Evolutionary conservation across 2,797 vertebrate species (phyloP).

Genomic region (Notoglanidium macrostoma): DNA sequence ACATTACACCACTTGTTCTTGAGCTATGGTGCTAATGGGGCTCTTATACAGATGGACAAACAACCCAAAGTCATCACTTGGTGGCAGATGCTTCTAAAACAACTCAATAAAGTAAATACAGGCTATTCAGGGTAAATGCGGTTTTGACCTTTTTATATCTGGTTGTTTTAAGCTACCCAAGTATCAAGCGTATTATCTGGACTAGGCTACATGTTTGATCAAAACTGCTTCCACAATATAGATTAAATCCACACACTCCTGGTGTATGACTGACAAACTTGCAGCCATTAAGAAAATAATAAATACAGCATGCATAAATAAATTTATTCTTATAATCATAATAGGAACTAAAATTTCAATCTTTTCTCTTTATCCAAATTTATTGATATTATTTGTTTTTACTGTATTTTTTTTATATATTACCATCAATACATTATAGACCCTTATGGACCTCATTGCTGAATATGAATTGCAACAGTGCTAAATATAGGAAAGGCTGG

Average conservation of each 20-base stretch:
- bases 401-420: background rate
- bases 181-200: background rate
- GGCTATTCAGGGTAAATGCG: background rate
- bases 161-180: background rate
- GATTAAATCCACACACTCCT: background rate
- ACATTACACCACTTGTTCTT: background rate
- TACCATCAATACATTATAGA: background rate
- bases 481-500: background rate
- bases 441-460: background rate
- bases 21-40: no score
- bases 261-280: background rate
- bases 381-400: background rate
- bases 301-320: background rate
- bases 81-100: background rate
- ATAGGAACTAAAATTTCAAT: background rate
- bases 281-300: background rate
- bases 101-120: background rate
- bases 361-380: background rate
- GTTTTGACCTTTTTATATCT: background rate
- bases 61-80: background rate
- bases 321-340: background rate
- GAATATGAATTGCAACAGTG: background rate
- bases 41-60: background rate
- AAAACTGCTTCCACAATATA: background rate
- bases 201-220: background rate